Evolutionary conservation across 2,888 invertebrate species (phyloP), one percentile per base, ranked within the genome.

Genomic region (Temnothorax unifasciatus): DNA sequence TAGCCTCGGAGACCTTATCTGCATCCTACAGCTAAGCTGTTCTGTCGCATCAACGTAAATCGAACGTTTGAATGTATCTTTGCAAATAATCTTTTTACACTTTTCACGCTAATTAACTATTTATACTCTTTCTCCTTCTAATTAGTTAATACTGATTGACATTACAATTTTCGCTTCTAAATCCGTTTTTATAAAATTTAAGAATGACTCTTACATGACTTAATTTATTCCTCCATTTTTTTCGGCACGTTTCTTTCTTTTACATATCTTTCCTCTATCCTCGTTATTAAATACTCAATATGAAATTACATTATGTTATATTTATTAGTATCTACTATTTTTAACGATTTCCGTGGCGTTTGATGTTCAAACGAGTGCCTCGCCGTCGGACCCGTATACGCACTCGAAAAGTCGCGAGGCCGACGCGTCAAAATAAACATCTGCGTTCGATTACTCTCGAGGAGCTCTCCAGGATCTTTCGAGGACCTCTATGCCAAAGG

Each of bases 381-480:
- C 38, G 38, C 3, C 44, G 44, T 11, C 77, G 29, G 41, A 21
- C n/a, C 29, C 71, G 59, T 66, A 84, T 76, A 82, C 63, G 50
- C 88, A 86, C 85, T 88, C 76, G 86, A 85, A n/a, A 64, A 85
- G 61, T 86, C 84, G 82, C 86, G 76, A 86, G 63, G 66, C 47
- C 63, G 85, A 74, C 86, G 88, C 88, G 90, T 89, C 86, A 92
- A 92, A 93, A 92, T 92, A 93, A 92, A 92, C 93, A 93, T 93
- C 92, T 93, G 93, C 89, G 87, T 86, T 86, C 84, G 89, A 89
- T 87, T 79, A 76, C 82, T 87, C 74, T 91, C 79, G 86, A 90
- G 86, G 84, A 88, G 81, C 88, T 87, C 86, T 89, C 68, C 81
- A 88, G 73, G 82, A 79, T 77, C 73, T 75, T 83, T 88, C 85